Evolutionary conservation across 2,797 vertebrate species (phyloP), one percentile per base, ranked within the genome.

Genomic region (Gila robusta): DNA sequence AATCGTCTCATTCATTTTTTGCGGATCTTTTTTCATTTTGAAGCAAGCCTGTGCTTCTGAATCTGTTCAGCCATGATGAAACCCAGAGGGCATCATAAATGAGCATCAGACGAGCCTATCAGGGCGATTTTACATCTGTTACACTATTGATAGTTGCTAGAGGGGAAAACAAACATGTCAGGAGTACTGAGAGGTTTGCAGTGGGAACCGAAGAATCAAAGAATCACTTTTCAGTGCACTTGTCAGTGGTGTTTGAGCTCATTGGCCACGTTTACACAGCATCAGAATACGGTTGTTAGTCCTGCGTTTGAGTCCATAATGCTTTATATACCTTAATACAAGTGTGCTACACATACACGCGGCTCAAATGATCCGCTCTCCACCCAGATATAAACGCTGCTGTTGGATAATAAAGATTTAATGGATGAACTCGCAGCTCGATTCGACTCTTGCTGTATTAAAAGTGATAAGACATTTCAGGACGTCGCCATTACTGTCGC

Each of bases 81-180:
- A 21, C 44, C 59, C 32, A 39, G 9, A 28, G 62, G 82, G 59
- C 44, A 66, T 37, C 41, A 26, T 54, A 67, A 77, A 77, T 39
- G 32, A 77, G 44, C 56, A 77, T 28, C 41, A 67, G 28, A 84
- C 2, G 35, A 67, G 73, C 26, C 44, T 67, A 77, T 77, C 32
- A 52, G 72, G 56, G 32, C 2, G 5, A 66, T 84, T 84, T 77
- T 77, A 77, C 73, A 67, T 77, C 41, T 49, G 23, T 47, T 67
- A 26, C 72, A 41, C 82, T 77, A 41, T 52, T 77, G 62, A 77
- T 49, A 67, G 44, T 52, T 67, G 62, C 44, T 67, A 19, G 26
- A 32, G 78, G 62, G 56, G n/a, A 44, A 79, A 64, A 64, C 56
- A 79, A 79, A 79, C 78, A 66, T 79, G n/a, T 80, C 39, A 66